A percentile compares a stretch with the other conserved stretches of the same genome.
These are phyloP conservation scores for Petrocephalus schoutedeni DNA, from an alignment of 2,797 vertebrate species.

Conservation along the genomic window DNA sequence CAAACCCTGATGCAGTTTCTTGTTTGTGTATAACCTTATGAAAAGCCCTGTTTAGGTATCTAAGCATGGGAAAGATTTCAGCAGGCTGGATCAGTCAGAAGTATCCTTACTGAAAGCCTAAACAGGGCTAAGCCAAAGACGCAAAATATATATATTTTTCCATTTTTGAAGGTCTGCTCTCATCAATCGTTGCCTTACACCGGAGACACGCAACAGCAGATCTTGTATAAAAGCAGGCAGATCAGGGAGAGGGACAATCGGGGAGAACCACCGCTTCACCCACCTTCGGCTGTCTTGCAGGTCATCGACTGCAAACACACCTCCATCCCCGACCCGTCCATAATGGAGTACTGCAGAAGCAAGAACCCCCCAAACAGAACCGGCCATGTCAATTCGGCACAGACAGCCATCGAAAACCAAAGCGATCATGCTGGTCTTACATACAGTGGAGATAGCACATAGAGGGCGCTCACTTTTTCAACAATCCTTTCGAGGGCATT, in stretches of 20 bases:
- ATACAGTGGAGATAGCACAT: background rate
- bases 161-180: no score
- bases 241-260: background rate
- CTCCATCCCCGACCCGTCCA: slow-evolving; percentile 38
- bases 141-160: no score
- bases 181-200: background rate
- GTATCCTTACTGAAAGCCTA: no score
- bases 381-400: background rate
- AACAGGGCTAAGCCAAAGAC: no score
- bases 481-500: slow-evolving; percentile 40
- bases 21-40: no score
- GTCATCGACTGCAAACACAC: slow-evolving; percentile 51
- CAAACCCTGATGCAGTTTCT: no score
- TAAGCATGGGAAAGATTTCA: no score
- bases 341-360: slow-evolving; percentile 56
- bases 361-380: background rate
- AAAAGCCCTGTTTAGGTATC: no score
- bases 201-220: background rate
- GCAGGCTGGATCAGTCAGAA: no score
- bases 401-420: background rate
- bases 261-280: background rate
- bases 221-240: background rate
- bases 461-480: slow-evolving; percentile 34
- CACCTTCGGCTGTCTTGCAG: background rate
- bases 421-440: background rate